Percentiles rank a stretch among this genome's conserved stretches.
These are phyloP conservation scores for Drosophila sulfurigaster DNA, from an alignment of 1,140 invertebrate species.

Conservation along the genomic window DNA sequence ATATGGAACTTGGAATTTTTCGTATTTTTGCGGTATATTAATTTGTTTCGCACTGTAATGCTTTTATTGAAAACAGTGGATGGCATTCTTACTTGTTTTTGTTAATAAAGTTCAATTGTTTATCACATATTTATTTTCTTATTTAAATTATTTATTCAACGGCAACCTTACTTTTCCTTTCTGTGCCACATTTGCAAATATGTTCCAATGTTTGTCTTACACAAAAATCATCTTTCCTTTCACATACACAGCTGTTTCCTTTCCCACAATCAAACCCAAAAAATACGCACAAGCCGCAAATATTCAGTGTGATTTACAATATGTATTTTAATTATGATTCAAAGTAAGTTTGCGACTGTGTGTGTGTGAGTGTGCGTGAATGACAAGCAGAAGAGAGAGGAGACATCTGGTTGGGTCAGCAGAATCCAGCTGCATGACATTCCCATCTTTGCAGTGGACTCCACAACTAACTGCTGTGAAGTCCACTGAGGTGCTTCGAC, in stretches of 20 bases:
- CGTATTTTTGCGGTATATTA: no score
- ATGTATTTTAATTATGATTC: constrained; percentile 74
- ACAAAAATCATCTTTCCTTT: constrained; percentile 8
- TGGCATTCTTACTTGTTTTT: no score
- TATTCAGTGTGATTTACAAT: constrained; percentile 66
- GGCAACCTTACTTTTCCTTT: not conserved
- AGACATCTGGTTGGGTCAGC: constrained; percentile 40
- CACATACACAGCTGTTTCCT: constrained; percentile 20
- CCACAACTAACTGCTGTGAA: not conserved
- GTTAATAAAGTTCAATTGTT: no score
- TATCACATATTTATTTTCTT: no score
- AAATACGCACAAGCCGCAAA: constrained; percentile 38
- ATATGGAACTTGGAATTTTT: no score
- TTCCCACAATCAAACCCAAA: constrained; percentile 44
- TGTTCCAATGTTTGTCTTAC: not conserved
- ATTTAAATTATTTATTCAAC: no score
- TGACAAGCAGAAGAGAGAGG: constrained; percentile 19
- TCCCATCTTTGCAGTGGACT: constrained; percentile 3
- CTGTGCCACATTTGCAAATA: not conserved
- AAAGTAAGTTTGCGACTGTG: not conserved
- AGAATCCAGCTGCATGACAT: constrained; percentile 33
- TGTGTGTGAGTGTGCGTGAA: not conserved
- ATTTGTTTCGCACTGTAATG: no score
- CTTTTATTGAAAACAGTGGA: no score
- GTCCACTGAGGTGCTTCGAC: constrained; percentile 7